Percentiles rank a stretch among this genome's conserved stretches.
Conservation (phyloP, 2,888 invertebrate species). For the Eupelmus urozonus region DNA sequence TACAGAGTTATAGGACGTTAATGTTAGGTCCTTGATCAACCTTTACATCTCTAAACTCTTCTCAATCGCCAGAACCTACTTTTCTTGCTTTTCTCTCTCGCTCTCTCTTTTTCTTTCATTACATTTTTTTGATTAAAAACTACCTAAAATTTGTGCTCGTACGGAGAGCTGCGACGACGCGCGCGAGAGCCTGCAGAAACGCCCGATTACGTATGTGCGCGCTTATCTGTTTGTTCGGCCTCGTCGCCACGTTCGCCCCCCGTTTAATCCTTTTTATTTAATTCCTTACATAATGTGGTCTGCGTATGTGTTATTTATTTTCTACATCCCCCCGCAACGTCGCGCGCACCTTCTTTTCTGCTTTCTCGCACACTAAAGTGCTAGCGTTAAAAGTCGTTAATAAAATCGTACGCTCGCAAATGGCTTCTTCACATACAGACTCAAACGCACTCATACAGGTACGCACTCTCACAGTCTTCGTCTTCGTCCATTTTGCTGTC, state of each 20-base stretch:
- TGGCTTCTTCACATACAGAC: background rate
- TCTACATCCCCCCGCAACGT: slow-evolving; percentile 38
- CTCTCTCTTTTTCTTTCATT: background rate
- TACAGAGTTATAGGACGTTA: slow-evolving; percentile 33
- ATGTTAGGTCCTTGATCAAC: slow-evolving; percentile 40
- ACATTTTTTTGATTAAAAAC: slow-evolving; percentile 28
- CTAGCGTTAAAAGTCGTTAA: slow-evolving; percentile 26
- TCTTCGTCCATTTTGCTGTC: background rate
- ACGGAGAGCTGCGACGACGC: slow-evolving; percentile 8
- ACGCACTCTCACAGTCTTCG: background rate
- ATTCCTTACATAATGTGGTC: slow-evolving; percentile 30
- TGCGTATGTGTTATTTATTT: slow-evolving; percentile 19
- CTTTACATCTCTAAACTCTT: slow-evolving; percentile 32
- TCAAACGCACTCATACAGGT: slow-evolving; percentile 9
- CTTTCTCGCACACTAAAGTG: background rate
- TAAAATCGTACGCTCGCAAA: slow-evolving; percentile 31
- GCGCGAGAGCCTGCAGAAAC: slow-evolving; percentile 13
- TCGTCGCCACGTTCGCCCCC: background rate
- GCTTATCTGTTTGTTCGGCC: background rate
- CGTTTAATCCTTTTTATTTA: background rate
- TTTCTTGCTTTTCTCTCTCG: background rate
- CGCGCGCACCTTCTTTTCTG: background rate
- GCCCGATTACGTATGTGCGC: background rate
- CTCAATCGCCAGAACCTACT: background rate
- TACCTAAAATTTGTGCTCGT: slow-evolving; percentile 41